Evolutionary conservation across 2,888 invertebrate species (phyloP).

Genomic region (Elysia crispata): DNA sequence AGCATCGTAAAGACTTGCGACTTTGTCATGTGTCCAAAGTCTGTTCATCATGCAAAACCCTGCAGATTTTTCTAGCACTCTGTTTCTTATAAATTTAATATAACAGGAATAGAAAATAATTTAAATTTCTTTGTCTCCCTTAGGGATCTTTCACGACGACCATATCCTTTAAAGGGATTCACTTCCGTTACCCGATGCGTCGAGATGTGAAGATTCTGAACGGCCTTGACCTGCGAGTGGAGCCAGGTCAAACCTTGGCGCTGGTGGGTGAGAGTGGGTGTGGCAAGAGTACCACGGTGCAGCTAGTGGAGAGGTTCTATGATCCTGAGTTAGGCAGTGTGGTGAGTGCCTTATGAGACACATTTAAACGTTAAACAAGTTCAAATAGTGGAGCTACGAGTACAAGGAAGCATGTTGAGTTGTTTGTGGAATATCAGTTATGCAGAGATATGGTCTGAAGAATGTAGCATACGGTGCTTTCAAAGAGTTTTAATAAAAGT

Average conservation of each 20-base stretch:
- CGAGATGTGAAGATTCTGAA: slow-evolving; percentile 72
- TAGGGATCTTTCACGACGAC: slow-evolving; percentile 55
- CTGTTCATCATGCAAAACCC: no score
- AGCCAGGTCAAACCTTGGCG: slow-evolving; percentile 76
- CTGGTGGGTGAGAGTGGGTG: slow-evolving; percentile 76
- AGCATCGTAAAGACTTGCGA: no score
- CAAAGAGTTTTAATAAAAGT: no score
- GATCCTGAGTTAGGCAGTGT: slow-evolving; percentile 70
- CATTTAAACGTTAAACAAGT: no score
- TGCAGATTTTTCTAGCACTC: no score
- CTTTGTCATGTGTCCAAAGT: no score
- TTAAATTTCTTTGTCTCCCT: background rate
- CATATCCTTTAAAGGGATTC: slow-evolving; percentile 57
- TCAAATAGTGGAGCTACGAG: no score
- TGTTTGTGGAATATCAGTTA: no score
- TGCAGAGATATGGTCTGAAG: no score
- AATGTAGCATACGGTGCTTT: no score
- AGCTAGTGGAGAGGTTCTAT: slow-evolving; percentile 76
- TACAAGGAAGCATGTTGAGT: no score
- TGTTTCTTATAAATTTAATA: no score
- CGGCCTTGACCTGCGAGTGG: slow-evolving; percentile 74
- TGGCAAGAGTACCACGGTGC: slow-evolving; percentile 75
- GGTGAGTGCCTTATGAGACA: slow-evolving; percentile 54
- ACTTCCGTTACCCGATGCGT: slow-evolving; percentile 72
- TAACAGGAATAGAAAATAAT: background rate